phyloP scores from a whole-genome alignment of 2,797 vertebrate species.

The Anas georgica region DNA sequence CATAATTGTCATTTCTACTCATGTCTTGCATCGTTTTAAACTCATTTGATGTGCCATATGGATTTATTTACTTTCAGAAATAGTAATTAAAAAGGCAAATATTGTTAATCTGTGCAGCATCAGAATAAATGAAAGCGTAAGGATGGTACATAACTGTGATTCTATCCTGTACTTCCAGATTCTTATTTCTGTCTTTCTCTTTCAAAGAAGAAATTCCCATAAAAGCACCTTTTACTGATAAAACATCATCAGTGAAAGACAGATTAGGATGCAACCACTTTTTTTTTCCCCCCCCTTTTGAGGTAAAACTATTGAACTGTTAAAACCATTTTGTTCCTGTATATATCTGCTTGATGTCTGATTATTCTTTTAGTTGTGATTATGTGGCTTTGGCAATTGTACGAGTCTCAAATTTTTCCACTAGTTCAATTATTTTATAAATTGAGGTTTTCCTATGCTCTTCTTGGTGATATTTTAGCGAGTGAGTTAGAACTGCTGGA shows the following conservation, averaged over 20 bases:
- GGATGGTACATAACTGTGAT: not conserved
- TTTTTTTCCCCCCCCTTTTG: not conserved
- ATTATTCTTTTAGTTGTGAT: not conserved
- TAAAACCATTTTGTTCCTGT: not conserved
- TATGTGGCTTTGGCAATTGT: not conserved
- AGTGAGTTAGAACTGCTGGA: not conserved
- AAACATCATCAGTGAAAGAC: not conserved
- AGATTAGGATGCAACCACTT: not conserved
- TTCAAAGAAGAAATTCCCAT: not conserved
- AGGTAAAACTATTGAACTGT: not conserved
- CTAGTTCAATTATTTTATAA: not conserved
- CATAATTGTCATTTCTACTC: not conserved
- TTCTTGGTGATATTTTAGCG: not conserved
- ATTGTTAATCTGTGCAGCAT: not conserved
- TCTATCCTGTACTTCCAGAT: not conserved
- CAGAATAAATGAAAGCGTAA: not conserved
- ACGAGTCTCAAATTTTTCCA: not conserved
- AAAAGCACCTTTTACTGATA: not conserved
- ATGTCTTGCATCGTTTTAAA: not conserved
- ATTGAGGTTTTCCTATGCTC: not conserved
- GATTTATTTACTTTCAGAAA: not conserved
- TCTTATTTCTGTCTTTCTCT: not conserved
- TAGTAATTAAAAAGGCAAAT: not conserved
- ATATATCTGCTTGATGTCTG: not conserved
- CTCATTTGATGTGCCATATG: rapidly evolving